Evolutionary conservation across 2,113 vertebrate species (phyloP).

Genomic region (Pituophis catenifer): DNA sequence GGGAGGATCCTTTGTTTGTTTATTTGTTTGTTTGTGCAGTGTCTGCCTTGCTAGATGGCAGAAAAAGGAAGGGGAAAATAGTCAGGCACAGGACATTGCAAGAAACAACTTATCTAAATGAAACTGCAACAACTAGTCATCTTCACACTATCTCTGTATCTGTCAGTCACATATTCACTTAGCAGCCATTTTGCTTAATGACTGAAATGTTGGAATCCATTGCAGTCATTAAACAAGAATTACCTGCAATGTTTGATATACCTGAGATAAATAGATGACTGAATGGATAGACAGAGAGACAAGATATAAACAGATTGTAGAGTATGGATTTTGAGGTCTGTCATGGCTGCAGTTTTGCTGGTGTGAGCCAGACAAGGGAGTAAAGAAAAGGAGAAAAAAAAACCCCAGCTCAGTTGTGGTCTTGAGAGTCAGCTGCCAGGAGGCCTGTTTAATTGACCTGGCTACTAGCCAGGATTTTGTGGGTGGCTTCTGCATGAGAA

Average conservation of each 20-base stretch:
- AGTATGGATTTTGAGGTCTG: neutral
- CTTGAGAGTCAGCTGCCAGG: neutral
- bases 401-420: neutral
- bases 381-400: neutral
- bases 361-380: neutral
- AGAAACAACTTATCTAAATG: neutral
- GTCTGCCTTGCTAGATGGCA: neutral
- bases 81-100: neutral
- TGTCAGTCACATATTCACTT: neutral
- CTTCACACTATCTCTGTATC: neutral
- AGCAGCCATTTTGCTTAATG: neutral
- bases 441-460: neutral
- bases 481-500: neutral
- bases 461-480: neutral
- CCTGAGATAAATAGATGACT: neutral
- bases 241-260: neutral
- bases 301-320: neutral
- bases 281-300: neutral
- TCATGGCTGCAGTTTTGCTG: neutral
- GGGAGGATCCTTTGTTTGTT: too few relatives aligned
- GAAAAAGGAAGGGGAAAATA: neutral
- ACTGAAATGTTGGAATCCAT: neutral
- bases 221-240: neutral
- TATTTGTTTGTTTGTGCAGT: neutral
- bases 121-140: neutral